Conservation (phyloP, 2,113 vertebrate genomes). For the Lampris incognitus region DNA sequence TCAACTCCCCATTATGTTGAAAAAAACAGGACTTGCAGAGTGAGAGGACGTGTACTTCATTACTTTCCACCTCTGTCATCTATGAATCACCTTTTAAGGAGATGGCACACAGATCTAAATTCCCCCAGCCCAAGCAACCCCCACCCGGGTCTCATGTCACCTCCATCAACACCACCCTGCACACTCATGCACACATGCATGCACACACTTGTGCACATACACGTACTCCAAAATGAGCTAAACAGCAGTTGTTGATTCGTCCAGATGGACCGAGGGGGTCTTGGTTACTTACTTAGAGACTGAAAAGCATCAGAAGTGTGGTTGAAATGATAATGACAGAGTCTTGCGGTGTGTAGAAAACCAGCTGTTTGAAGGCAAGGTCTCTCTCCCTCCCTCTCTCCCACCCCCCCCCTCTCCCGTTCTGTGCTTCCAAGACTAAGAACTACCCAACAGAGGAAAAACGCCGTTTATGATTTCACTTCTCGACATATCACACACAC, state of each 20-base stretch:
- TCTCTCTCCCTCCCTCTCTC: neutral
- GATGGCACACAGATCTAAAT: neutral
- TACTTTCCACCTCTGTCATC: neutral
- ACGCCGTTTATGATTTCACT: slow-evolving; percentile 34
- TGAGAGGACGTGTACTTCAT: too few relatives aligned
- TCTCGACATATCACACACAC: slow-evolving; percentile 47
- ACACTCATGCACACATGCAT: neutral
- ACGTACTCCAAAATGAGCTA: too few relatives aligned
- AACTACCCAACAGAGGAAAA: slow-evolving; percentile 26
- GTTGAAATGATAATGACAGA: slow-evolving; percentile 47
- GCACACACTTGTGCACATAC: neutral
- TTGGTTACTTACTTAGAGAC: slow-evolving; percentile 20
- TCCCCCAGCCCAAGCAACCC: neutral
- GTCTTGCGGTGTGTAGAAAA: slow-evolving; percentile 1
- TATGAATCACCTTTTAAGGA: neutral
- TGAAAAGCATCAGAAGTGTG: slow-evolving; percentile 46
- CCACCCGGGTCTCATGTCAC: too few relatives aligned
- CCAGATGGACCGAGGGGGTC: slow-evolving; percentile 14
- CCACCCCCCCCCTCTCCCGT: neutral
- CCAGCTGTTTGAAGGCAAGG: slow-evolving; percentile 1
- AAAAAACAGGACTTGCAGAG: too few relatives aligned
- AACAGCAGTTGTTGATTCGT: slow-evolving; percentile 40
- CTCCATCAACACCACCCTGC: too few relatives aligned
- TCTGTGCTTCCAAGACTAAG: slow-evolving; percentile 30
- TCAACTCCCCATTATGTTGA: too few relatives aligned